These are phyloP conservation scores for Erpobdella octoculata DNA, from an alignment of 2,888 invertebrate genomes.

Conservation along the genomic window DNA sequence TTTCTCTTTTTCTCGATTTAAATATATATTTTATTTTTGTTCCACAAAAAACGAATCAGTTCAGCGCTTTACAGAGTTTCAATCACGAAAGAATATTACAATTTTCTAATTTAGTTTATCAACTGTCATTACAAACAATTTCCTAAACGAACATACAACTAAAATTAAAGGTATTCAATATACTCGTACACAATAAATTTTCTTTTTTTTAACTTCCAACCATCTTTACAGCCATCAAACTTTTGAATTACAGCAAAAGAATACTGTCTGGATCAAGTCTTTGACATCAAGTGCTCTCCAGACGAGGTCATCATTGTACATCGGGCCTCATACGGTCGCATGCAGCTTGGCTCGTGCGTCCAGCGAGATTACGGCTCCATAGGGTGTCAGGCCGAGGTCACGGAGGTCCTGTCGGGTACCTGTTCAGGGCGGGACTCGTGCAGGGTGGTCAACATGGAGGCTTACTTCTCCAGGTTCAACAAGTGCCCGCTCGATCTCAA, in stretches of 20 bases:
- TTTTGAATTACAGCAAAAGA: slow-evolving; percentile 17
- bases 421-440: not conserved
- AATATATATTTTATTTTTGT: no score
- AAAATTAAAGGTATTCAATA: no score
- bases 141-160: no score
- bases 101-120: no score
- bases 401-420: not conserved
- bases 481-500: slow-evolving; percentile 17
- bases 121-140: no score
- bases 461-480: slow-evolving; percentile 14
- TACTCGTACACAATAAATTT: no score
- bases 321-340: slow-evolving; percentile 14
- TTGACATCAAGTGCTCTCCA: not conserved
- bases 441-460: slow-evolving; percentile 10
- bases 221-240: no score
- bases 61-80: no score
- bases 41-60: no score
- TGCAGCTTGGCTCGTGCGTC: slow-evolving; percentile 15
- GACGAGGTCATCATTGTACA: slow-evolving; percentile 9
- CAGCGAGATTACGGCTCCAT: slow-evolving; percentile 10
- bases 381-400: slow-evolving; percentile 12
- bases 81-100: no score
- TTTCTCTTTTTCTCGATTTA: no score
- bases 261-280: slow-evolving; percentile 13
- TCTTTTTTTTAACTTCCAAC: no score